Percentiles rank a stretch among this genome's conserved stretches.
These are phyloP conservation scores for Chlorops oryzae DNA, from an alignment of 1,140 invertebrate genomes.

Conservation along the genomic window DNA sequence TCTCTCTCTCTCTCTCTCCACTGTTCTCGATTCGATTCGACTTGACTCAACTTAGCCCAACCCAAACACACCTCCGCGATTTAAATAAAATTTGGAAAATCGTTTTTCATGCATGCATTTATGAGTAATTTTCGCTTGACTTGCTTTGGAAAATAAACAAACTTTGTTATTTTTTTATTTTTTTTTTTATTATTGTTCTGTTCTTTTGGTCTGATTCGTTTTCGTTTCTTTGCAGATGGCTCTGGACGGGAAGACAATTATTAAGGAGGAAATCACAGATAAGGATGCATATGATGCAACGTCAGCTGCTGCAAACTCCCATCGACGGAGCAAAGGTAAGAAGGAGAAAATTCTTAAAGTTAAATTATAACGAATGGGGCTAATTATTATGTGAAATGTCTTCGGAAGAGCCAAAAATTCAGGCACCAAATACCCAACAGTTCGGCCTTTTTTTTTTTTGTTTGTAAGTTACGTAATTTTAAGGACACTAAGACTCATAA, in stretches of 20 bases:
- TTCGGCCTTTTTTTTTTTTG: too few species aligned
- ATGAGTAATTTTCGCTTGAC: not conserved
- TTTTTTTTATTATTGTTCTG: slow-evolving; percentile 26
- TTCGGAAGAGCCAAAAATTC: too few species aligned
- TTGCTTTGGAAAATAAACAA: not conserved
- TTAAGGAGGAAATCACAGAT: slow-evolving; percentile 48
- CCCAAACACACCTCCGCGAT: not conserved
- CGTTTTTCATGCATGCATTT: not conserved
- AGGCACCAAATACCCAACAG: too few species aligned
- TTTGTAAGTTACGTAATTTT: too few species aligned
- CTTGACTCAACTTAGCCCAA: not conserved
- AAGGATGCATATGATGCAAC: slow-evolving; percentile 45
- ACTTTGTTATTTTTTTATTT: slow-evolving; percentile 8
- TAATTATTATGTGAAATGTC: too few species aligned
- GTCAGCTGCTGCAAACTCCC: slow-evolving; percentile 21
- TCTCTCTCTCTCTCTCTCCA: not conserved
- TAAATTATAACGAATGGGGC: too few species aligned
- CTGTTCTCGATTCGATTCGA: not conserved
- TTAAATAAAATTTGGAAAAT: not conserved
- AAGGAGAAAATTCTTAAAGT: too few species aligned
- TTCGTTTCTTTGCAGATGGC: slow-evolving; percentile 42
- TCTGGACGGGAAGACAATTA: slow-evolving; percentile 46
- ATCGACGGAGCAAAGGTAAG: slow-evolving; percentile 21
- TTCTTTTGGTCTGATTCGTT: not conserved
- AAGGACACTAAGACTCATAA: too few species aligned